Evolutionary conservation across 2,888 invertebrate genomes (phyloP).

Genomic region (Sinopyrophorus schimmeli): DNA sequence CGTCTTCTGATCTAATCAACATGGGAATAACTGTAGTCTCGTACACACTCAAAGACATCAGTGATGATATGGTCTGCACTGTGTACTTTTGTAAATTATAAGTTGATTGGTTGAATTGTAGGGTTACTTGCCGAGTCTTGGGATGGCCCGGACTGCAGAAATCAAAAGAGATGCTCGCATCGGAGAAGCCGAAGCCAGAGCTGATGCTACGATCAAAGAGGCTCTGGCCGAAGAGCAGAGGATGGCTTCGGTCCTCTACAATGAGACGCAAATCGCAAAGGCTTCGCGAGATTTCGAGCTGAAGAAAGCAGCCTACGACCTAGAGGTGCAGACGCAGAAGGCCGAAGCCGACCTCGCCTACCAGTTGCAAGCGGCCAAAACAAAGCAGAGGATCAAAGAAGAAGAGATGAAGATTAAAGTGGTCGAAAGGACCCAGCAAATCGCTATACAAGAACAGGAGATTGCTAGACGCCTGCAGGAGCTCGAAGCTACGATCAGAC

Average conservation of each 20-base stretch:
- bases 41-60: conserved; percentile 90
- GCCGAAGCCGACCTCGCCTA: conserved; percentile 94
- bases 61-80: conserved; percentile 84
- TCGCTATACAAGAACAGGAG: conserved; percentile 95
- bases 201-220: conserved; percentile 90
- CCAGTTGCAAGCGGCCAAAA: conserved; percentile 92
- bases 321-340: conserved; percentile 92
- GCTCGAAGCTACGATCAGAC: conserved; percentile 87
- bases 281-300: conserved; percentile 95
- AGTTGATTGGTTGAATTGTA: conserved; percentile 44
- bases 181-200: conserved; percentile 93
- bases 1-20: conserved; percentile 91
- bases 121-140: conserved; percentile 93
- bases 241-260: conserved; percentile 90
- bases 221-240: conserved; percentile 96
- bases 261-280: conserved; percentile 97
- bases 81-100: neutral
- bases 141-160: conserved; percentile 93
- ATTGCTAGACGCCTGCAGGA: conserved; percentile 89
- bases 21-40: conserved; percentile 97
- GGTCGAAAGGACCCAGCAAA: conserved; percentile 89
- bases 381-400: conserved; percentile 88
- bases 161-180: conserved; percentile 95
- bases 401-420: conserved; percentile 97
- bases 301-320: conserved; percentile 95